These are phyloP conservation scores for Platynereis dumerilii DNA, from an alignment of 2,888 invertebrate species.

Conservation along the genomic window DNA sequence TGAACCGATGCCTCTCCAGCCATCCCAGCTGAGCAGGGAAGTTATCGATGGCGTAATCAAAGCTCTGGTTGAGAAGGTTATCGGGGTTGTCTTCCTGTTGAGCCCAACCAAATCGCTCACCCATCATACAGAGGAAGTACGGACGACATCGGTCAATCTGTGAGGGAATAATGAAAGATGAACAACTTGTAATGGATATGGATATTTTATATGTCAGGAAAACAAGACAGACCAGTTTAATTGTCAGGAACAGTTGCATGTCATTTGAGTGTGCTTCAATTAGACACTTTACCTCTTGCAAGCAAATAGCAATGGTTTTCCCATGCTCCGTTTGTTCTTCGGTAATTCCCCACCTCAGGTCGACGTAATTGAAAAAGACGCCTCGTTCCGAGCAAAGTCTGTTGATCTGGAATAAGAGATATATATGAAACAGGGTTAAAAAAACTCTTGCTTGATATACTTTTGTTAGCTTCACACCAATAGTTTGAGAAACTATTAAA, in stretches of 20 bases:
- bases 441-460: no score
- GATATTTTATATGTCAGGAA: no score
- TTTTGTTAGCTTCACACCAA: no score
- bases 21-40: constrained; percentile 39
- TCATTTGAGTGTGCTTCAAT: no score
- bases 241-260: no score
- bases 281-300: constrained; percentile 52
- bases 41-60: constrained; percentile 45
- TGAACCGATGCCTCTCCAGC: constrained; percentile 43
- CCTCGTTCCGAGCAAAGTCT: constrained; percentile 45
- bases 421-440: neutral
- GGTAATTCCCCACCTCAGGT: constrained; percentile 52
- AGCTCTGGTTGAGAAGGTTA: constrained; percentile 41
- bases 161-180: neutral
- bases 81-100: constrained; percentile 40
- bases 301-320: constrained; percentile 51
- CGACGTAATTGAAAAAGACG: constrained; percentile 51
- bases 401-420: constrained; percentile 41
- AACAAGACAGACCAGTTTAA: no score
- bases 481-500: no score
- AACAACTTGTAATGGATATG: no score
- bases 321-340: constrained; percentile 46
- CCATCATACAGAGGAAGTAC: constrained; percentile 52
- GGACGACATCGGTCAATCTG: constrained; percentile 51
- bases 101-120: constrained; percentile 52